A percentile compares a stretch with the other conserved stretches of the same genome.
Conservation (phyloP, 2,888 invertebrate genomes). For the Pelosia muscerda region DNA sequence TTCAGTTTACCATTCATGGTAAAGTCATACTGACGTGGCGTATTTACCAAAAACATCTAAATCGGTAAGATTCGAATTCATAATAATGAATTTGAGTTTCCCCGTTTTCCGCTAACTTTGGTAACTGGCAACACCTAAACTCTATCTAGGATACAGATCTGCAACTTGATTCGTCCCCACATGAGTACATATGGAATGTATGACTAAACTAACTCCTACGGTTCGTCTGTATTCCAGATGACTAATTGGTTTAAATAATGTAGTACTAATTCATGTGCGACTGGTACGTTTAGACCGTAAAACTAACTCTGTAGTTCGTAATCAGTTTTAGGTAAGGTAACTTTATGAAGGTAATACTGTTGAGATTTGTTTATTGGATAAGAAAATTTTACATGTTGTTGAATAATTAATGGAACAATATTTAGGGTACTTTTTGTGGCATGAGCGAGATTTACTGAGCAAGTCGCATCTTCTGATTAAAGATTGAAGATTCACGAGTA, state of each 20-base stretch:
- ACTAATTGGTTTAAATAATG: slow-evolving; percentile 45
- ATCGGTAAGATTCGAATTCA: no score
- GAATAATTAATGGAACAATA: neutral
- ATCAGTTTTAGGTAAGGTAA: slow-evolving; percentile 1
- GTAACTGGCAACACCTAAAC: neutral
- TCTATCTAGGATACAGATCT: neutral
- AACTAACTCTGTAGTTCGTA: slow-evolving; percentile 4
- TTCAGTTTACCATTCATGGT: no score
- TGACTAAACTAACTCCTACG: slow-evolving; percentile 26
- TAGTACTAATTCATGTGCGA: slow-evolving; percentile 21
- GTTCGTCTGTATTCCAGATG: slow-evolving; percentile 27
- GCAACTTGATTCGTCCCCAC: slow-evolving; percentile 7
- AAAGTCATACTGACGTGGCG: no score
- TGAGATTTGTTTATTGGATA: neutral
- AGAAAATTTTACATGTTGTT: neutral
- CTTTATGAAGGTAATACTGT: neutral
- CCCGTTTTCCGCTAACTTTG: neutral
- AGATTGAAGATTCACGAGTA: no score
- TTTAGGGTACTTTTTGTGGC: neutral
- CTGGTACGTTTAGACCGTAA: slow-evolving; percentile 12
- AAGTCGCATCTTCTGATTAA: no score
- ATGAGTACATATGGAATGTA: slow-evolving; percentile 36
- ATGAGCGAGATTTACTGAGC: no score
- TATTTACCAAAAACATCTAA: no score
- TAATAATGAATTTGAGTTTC: neutral